phyloP scores from a whole-genome alignment of 1,140 invertebrate species.

The Pentalonia nigronervosa region DNA sequence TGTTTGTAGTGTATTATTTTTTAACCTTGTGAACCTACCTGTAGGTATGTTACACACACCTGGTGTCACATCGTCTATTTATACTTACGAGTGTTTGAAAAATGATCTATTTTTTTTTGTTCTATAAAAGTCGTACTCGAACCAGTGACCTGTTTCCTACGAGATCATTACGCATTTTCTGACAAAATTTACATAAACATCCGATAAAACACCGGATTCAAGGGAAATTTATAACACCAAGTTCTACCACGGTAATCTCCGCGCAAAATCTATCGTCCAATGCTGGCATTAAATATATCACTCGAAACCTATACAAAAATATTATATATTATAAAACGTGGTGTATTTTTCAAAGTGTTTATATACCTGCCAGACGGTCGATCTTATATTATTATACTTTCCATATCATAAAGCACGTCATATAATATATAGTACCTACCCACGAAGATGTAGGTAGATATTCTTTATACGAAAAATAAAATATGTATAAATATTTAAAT shows the following conservation, averaged over 20 bases:
- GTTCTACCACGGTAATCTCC: background rate
- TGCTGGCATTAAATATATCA: background rate
- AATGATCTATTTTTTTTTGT: background rate
- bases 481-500: background rate
- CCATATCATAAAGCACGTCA: background rate
- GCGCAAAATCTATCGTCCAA: background rate
- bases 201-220: background rate
- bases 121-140: background rate
- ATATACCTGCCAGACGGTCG: background rate
- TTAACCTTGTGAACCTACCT: background rate
- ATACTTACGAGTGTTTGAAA: background rate
- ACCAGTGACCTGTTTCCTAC: background rate
- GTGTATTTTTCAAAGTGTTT: background rate
- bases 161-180: background rate
- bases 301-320: background rate
- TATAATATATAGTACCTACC: background rate
- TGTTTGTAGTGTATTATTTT: background rate
- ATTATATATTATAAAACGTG: slow-evolving; percentile 14
- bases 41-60: background rate
- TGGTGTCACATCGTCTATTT: background rate
- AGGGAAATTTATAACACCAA: background rate
- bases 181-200: background rate
- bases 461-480: background rate
- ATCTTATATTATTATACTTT: background rate
- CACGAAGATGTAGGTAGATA: background rate